phyloP scores from a whole-genome alignment of 2,113 vertebrate species.

The Stercorarius parasiticus region DNA sequence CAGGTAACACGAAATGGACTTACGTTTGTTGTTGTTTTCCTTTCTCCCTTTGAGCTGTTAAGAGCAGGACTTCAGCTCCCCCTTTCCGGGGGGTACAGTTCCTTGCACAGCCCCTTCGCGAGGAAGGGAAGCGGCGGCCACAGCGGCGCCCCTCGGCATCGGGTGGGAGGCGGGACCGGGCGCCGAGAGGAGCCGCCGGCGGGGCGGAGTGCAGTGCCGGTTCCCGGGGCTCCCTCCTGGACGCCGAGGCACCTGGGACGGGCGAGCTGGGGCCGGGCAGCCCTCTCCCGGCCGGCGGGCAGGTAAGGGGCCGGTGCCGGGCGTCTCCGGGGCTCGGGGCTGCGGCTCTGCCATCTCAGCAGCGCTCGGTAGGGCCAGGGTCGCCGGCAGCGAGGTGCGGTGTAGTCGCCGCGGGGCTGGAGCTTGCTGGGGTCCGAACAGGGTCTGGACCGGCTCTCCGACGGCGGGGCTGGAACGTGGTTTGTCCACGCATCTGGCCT shows the following conservation, averaged over 20 bases:
- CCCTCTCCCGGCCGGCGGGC: not conserved
- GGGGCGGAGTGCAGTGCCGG: not conserved
- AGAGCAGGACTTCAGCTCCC: not conserved
- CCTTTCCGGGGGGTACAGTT: too few relatives aligned
- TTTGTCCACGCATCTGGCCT: not conserved
- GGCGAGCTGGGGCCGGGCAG: not conserved
- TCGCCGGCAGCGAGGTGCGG: not conserved
- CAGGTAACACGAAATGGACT: not conserved
- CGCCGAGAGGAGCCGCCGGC: not conserved
- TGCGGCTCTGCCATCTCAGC: not conserved
- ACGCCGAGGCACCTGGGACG: not conserved
- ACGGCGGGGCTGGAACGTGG: not conserved
- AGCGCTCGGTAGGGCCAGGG: not conserved
- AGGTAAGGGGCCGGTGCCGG: not conserved
- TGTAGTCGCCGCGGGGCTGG: not conserved
- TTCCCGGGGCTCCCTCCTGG: not conserved
- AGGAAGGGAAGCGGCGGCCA: fast-evolving
- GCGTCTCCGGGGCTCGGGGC: not conserved
- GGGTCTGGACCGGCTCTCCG: not conserved
- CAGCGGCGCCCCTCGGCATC: not conserved
- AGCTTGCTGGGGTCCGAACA: not conserved
- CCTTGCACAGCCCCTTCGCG: not conserved
- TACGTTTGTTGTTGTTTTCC: not conserved
- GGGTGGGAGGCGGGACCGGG: not conserved
- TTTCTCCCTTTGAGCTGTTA: not conserved